Percentiles rank a stretch among this genome's conserved stretches.
Evolutionary conservation across 2,113 vertebrate species (phyloP).

Genomic region (Nestor notabilis): DNA sequence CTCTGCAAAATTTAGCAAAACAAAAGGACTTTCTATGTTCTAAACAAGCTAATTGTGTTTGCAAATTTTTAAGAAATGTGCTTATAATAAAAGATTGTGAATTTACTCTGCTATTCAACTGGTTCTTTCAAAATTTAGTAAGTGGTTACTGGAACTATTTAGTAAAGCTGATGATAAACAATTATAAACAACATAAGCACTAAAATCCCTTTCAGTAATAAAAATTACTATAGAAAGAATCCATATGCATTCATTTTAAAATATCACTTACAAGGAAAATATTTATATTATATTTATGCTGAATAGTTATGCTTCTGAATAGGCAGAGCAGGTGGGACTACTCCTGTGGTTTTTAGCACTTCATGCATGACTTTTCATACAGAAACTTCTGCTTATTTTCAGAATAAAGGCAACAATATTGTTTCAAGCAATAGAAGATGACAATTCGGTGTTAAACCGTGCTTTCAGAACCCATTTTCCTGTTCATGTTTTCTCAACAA

Average conservation of each 20-base stretch:
- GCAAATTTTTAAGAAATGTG: not conserved
- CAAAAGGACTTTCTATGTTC: not conserved
- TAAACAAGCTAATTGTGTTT: not conserved
- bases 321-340: not conserved
- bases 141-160: not conserved
- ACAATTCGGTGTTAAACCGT: not conserved
- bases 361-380: not conserved
- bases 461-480: conserved; percentile 24
- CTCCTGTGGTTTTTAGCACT: not conserved
- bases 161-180: not conserved
- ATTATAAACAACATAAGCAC: not conserved
- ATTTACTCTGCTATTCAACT: not conserved
- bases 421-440: not conserved
- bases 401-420: not conserved
- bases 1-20: not conserved
- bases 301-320: not conserved
- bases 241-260: not conserved
- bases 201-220: not conserved
- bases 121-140: not conserved
- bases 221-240: not conserved
- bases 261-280: not conserved
- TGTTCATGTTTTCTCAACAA: not conserved
- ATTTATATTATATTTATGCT: not conserved
- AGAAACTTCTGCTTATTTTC: not conserved
- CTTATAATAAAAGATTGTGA: not conserved